Percentiles rank a stretch among this genome's conserved stretches.
Evolutionary conservation across 2,797 vertebrate genomes (phyloP).

Genomic region (Rachycentron canadum): DNA sequence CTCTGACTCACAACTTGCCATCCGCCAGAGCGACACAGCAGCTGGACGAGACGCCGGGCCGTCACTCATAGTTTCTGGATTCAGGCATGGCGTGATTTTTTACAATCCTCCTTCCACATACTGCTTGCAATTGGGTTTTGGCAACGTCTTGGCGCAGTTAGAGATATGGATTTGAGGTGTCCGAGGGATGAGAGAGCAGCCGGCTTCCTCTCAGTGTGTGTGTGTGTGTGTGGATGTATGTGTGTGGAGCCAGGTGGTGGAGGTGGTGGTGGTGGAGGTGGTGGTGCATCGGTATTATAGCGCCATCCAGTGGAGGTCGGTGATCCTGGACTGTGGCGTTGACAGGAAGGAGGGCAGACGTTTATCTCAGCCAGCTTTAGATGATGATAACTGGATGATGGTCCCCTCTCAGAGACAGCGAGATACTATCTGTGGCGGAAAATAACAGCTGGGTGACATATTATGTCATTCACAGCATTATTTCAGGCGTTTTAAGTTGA

Average conservation of each 20-base stretch:
- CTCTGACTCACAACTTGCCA: constrained; percentile 75
- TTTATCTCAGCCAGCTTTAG: constrained; percentile 12
- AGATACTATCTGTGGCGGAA: background rate
- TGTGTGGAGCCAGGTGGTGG: background rate
- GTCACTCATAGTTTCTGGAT: constrained; percentile 61
- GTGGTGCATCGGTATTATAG: constrained; percentile 50
- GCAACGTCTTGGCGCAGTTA: constrained; percentile 63
- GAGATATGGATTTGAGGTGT: constrained; percentile 68
- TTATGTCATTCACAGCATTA: background rate
- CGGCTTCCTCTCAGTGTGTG: constrained; percentile 16
- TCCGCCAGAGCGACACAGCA: constrained; percentile 53
- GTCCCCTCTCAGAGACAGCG: constrained; percentile 5
- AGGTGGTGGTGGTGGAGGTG: background rate
- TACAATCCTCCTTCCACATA: constrained; percentile 46
- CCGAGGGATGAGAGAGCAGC: constrained; percentile 53
- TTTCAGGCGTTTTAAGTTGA: background rate
- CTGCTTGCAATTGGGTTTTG: constrained; percentile 38
- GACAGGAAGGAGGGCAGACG: constrained; percentile 5
- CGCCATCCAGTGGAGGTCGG: constrained; percentile 69
- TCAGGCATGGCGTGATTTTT: constrained; percentile 13
- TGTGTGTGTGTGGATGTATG: background rate
- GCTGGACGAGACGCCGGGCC: constrained; percentile 38
- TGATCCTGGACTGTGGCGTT: background rate
- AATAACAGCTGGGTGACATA: background rate
- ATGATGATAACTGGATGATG: constrained; percentile 4